A percentile compares a stretch with the other conserved stretches of the same genome.
phyloP scores from a whole-genome alignment of 2,888 invertebrate genomes.

The Andrena hattorfiana region DNA sequence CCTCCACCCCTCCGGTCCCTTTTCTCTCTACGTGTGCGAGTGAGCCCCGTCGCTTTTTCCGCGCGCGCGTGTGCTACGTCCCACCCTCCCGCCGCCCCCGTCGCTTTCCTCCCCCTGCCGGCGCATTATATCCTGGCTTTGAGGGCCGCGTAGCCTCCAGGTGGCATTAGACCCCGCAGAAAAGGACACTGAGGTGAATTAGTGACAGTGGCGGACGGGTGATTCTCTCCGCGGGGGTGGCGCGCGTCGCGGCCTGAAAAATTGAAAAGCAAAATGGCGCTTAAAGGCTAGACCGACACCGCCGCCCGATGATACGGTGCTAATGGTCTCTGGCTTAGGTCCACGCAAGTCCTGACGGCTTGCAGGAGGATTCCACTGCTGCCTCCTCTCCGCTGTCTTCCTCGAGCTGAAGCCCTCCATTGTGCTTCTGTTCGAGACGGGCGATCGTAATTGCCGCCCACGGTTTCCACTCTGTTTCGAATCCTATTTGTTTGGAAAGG shows the following conservation, averaged over 20 bases:
- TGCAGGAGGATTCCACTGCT: conserved; percentile 31
- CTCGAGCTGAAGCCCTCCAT: neutral
- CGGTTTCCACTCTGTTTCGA: conserved; percentile 12
- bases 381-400: conserved; percentile 10
- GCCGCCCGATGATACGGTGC: conserved; percentile 55
- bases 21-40: conserved; percentile 24
- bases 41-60: conserved; percentile 6
- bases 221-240: conserved; percentile 35
- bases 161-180: conserved; percentile 75
- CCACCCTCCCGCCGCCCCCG: conserved; percentile 8
- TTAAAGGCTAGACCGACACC: conserved; percentile 57
- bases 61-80: conserved; percentile 15
- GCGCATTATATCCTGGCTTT: conserved; percentile 73
- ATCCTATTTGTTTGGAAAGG: neutral
- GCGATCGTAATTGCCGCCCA: conserved; percentile 41
- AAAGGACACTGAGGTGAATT: conserved; percentile 63
- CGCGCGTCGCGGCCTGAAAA: conserved; percentile 52
- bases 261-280: conserved; percentile 70
- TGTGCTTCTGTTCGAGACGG: conserved; percentile 34
- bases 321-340: conserved; percentile 54
- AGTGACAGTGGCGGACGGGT: conserved; percentile 60
- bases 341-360: conserved; percentile 39
- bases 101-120: conserved; percentile 49
- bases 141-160: conserved; percentile 72
- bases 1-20: conserved; percentile 20